phyloP scores from a whole-genome alignment of 2,888 invertebrate genomes.

The Campoletis raptor region DNA sequence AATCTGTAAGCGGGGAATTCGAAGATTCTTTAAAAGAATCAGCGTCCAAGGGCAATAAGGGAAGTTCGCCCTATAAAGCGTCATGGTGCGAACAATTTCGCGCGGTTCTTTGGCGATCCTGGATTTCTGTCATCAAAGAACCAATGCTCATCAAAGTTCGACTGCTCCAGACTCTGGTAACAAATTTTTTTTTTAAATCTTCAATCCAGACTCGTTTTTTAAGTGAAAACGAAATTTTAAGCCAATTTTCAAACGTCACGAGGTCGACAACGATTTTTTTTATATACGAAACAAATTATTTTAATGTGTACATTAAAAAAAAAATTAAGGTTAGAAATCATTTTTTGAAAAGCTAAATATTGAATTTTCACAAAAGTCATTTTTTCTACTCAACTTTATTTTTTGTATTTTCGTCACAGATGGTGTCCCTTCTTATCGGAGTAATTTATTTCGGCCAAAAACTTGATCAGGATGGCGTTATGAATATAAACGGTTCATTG shows the following conservation, averaged over 20 bases:
- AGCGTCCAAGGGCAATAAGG: conserved; percentile 53
- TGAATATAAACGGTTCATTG: conserved; percentile 97
- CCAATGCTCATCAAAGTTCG: conserved; percentile 96
- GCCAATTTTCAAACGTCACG: too few relatives aligned
- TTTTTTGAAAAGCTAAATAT: too few relatives aligned
- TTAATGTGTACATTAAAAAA: too few relatives aligned
- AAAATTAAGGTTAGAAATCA: too few relatives aligned
- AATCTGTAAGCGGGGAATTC: conserved; percentile 79
- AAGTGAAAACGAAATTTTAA: not conserved
- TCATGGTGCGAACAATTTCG: conserved; percentile 95
- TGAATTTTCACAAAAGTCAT: not conserved
- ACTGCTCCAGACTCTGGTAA: conserved; percentile 94
- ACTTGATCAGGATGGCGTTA: conserved; percentile 94
- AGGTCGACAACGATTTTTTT: too few relatives aligned
- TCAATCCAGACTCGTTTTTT: not conserved
- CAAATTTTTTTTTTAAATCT: conserved; percentile 78
- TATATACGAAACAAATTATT: too few relatives aligned
- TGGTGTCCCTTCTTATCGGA: conserved; percentile 95
- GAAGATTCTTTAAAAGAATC: conserved; percentile 72
- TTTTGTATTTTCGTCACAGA: conserved; percentile 84
- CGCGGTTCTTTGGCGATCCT: conserved; percentile 96
- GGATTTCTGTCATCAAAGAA: conserved; percentile 95
- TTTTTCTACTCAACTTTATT: not conserved
- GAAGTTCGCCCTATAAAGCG: conserved; percentile 90
- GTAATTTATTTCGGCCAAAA: conserved; percentile 94